Evolutionary conservation across 2,113 vertebrate genomes (phyloP).

Genomic region (Donacobius atricapilla): DNA sequence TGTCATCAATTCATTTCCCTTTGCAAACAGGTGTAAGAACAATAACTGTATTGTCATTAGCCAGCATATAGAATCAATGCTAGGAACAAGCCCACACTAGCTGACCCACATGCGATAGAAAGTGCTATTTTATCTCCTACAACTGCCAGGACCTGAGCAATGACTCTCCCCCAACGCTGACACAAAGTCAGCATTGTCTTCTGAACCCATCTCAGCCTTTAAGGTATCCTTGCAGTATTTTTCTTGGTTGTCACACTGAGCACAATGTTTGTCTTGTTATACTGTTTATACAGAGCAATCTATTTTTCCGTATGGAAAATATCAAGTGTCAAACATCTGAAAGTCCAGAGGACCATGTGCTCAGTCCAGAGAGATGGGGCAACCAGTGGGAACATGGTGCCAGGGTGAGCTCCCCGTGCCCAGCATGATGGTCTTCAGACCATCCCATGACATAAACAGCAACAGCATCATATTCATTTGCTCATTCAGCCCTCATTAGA

Average conservation of each 20-base stretch:
- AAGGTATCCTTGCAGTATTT: background rate
- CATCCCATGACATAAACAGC: fast-evolving
- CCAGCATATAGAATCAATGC: constrained; percentile 27
- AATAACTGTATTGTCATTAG: constrained; percentile 42
- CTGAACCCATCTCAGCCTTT: background rate
- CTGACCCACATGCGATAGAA: background rate
- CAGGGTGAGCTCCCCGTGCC: background rate
- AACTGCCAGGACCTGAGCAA: background rate
- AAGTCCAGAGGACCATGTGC: constrained; percentile 31
- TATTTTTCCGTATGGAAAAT: constrained; percentile 54
- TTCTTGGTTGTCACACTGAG: background rate
- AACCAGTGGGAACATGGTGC: background rate
- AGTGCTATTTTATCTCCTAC: background rate
- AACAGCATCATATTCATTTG: no score
- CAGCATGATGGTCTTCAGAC: background rate
- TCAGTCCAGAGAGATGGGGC: background rate
- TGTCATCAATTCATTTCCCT: background rate
- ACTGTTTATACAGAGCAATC: background rate
- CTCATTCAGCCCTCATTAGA: background rate
- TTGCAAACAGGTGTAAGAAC: constrained; percentile 46
- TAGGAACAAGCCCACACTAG: constrained; percentile 2
- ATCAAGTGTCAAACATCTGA: constrained; percentile 40
- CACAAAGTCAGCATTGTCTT: constrained; percentile 34
- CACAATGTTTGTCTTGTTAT: background rate
- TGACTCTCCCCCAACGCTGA: background rate